Percentiles rank a stretch among this genome's conserved stretches.
Conservation (phyloP, 2,113 vertebrate genomes). For the Eudyptes chrysolophus region DNA sequence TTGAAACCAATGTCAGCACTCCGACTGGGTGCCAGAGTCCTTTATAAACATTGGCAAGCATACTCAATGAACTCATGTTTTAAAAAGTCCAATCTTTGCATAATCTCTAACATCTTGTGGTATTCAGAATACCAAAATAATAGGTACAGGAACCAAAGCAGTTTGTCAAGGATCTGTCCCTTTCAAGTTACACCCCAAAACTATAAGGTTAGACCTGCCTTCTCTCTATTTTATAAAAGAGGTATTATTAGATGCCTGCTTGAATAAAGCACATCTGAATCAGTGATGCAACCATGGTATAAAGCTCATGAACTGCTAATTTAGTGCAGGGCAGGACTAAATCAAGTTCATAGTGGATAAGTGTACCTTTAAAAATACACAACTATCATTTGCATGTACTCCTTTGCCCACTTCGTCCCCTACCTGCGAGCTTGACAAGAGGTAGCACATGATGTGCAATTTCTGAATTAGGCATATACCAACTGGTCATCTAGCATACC, state of each 20-base stretch:
- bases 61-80: neutral
- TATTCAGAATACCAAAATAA: neutral
- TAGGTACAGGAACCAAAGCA: neutral
- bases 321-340: neutral
- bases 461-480: neutral
- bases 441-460: neutral
- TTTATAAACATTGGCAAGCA: slow-evolving; percentile 33
- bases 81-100: neutral
- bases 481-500: neutral
- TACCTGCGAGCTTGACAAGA: neutral
- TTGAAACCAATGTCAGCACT: slow-evolving; percentile 52
- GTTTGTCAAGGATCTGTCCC: neutral
- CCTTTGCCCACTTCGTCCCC: neutral
- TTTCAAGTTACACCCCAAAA: neutral
- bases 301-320: neutral
- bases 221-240: neutral
- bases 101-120: neutral
- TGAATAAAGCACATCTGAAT: neutral
- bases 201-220: neutral
- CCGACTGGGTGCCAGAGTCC: slow-evolving; percentile 31
- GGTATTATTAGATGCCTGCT: neutral
- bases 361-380: neutral
- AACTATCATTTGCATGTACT: neutral
- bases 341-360: neutral
- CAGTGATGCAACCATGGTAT: neutral